These are phyloP conservation scores for Tetragonula clypearis DNA, from an alignment of 1,140 invertebrate species.

Conservation along the genomic window DNA sequence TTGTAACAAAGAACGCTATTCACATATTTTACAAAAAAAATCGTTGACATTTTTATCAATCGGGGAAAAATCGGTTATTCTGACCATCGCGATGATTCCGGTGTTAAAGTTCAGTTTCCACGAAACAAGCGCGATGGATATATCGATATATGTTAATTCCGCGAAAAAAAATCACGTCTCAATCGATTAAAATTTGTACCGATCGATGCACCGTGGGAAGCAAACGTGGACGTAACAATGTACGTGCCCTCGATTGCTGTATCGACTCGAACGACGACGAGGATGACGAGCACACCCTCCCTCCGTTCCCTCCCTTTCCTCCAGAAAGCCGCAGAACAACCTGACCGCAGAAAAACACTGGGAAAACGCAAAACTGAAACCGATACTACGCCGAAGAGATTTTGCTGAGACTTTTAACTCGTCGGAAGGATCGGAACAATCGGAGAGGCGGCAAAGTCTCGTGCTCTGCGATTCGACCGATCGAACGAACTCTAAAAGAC, in stretches of 20 bases:
- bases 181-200: not conserved
- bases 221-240: not conserved
- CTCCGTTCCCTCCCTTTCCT: no score
- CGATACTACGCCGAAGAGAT: not conserved
- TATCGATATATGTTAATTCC: no score
- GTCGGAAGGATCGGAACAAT: not conserved
- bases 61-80: no score
- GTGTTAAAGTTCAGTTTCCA: not conserved
- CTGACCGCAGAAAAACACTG: slow-evolving; percentile 7
- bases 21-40: no score
- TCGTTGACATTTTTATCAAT: no score
- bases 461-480: not conserved
- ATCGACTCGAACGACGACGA: not conserved
- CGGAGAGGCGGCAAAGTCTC: no score
- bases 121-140: not conserved
- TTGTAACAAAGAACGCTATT: no score
- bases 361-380: slow-evolving; percentile 11
- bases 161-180: not conserved
- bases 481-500: not conserved
- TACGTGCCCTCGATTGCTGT: not conserved
- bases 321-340: slow-evolving; percentile 5
- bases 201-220: slow-evolving; percentile 21
- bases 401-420: not conserved
- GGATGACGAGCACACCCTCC: not conserved
- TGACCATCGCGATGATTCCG: no score